Percentiles rank a stretch among this genome's conserved stretches.
Conservation (phyloP, 2,888 invertebrate genomes). For the Gonocerus acuteangulatus region DNA sequence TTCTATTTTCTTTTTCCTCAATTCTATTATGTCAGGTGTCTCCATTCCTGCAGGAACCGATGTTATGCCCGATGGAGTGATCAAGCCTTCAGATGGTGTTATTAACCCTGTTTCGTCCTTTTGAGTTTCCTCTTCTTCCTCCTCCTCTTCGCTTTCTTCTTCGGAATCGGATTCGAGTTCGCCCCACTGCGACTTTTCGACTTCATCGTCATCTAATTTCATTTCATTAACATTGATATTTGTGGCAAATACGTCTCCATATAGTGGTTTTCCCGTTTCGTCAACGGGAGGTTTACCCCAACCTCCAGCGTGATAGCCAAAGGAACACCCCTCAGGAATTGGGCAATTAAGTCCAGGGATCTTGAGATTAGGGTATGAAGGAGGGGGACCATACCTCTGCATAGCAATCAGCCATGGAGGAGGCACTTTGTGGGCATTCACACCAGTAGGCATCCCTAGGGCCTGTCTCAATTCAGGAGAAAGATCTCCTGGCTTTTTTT, state of each 20-base stretch:
- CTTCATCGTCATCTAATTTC: conserved; percentile 66
- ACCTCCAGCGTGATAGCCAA: conserved; percentile 98
- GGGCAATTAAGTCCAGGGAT: conserved; percentile 96
- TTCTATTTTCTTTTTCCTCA: conserved; percentile 93
- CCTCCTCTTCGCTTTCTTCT: conserved; percentile 57
- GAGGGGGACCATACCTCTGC: conserved; percentile 97
- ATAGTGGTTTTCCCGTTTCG: conserved; percentile 92
- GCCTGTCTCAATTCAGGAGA: conserved; percentile 93
- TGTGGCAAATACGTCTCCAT: conserved; percentile 97
- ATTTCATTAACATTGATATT: conserved; percentile 39
- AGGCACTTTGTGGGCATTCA: conserved; percentile 79
- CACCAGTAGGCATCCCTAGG: conserved; percentile 97
- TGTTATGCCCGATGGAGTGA: conserved; percentile 89
- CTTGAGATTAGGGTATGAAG: conserved; percentile 96
- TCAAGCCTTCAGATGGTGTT: conserved; percentile 87
- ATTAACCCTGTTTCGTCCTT: conserved; percentile 76
- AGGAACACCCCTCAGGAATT: conserved; percentile 93
- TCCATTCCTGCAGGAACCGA: conserved; percentile 90
- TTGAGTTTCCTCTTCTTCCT: conserved; percentile 50
- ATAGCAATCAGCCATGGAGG: conserved; percentile 96
- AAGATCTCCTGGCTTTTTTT: conserved; percentile 97
- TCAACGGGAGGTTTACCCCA: conserved; percentile 99
- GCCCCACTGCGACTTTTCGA: conserved; percentile 94
- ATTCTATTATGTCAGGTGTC: conserved; percentile 96
- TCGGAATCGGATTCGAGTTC: conserved; percentile 89